Percentiles rank a stretch among this genome's conserved stretches.
Conservation (phyloP, 2,888 invertebrate species). For the Frankliniella fusca region DNA sequence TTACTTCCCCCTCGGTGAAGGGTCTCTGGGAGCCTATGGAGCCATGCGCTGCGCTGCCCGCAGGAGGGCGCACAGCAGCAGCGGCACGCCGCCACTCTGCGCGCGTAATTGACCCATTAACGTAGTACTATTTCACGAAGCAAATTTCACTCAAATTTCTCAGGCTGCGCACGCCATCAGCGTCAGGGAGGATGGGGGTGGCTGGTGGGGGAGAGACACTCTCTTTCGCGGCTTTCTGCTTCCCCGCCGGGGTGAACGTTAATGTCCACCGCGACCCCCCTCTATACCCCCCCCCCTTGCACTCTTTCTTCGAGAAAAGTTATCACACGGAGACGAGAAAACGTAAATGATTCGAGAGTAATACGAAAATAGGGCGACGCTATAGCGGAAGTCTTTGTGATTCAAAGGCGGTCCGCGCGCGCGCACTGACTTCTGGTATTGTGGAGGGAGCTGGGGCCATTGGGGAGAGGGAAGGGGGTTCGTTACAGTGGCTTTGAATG, state of each 20-base stretch:
- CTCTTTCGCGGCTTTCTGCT: neutral
- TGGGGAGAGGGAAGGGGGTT: too few relatives aligned
- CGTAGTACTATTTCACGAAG: neutral
- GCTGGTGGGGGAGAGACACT: neutral
- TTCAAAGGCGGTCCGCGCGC: neutral
- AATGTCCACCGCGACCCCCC: neutral
- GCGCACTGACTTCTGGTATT: too few relatives aligned
- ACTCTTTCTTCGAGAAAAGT: neutral
- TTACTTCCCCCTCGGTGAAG: too few relatives aligned
- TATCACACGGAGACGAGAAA: slow-evolving; percentile 4
- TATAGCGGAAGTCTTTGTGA: neutral
- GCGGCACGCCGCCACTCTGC: neutral
- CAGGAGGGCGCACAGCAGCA: too few relatives aligned
- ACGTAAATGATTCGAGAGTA: slow-evolving; percentile 22
- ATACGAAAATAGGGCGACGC: slow-evolving; percentile 19
- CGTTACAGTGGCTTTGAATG: too few relatives aligned
- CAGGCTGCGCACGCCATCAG: neutral
- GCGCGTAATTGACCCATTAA: slow-evolving; percentile 10
- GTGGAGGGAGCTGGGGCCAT: too few relatives aligned
- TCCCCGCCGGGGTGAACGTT: neutral
- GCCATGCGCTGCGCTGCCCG: too few relatives aligned
- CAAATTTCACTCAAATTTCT: slow-evolving; percentile 22
- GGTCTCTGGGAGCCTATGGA: too few relatives aligned
- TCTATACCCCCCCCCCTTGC: neutral
- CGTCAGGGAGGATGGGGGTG: too few relatives aligned